Evolutionary conservation across 2,797 vertebrate species (phyloP), one percentile per base, ranked within the genome.

Genomic region (Malurus leucopterus): DNA sequence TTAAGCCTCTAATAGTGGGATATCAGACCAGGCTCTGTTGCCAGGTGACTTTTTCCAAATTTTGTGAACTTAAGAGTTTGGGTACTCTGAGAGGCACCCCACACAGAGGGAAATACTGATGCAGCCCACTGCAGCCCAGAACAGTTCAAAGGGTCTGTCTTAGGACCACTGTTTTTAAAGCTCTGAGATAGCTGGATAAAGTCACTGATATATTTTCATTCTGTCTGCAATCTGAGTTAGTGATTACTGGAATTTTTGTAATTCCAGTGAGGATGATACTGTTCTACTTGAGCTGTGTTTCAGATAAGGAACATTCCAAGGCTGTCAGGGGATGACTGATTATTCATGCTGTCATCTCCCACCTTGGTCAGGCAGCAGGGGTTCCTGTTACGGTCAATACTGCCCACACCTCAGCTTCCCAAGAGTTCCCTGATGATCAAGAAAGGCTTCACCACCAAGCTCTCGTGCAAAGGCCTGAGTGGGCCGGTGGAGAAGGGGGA

Each of bases 241-340:
- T 51, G 30, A 10, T n/a, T 76, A 41, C 6, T 47, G 22, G 38
- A 58, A 70, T 76, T 58, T 36, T 46, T 70, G 40, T 53, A 70
- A 82, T 82, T 82, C 71, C 78, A n/a, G 30, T 51, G 21, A 58
- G 38, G 58, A 70, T 76, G 58, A 11, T 58, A 27, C 78, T 64
- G 57, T 70, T 81, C 32, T 50, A 88, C 57, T 82, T 64, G 44
- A 58, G 58, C 44, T 70, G 16, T 17, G 16, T 41, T 76, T 76
- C 71, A 70, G 64, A 70, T 76, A 82, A 82, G 44, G 40, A 64
- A 40, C 53, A 55, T 88, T 88, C 51, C 71, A 88, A 63, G 34
- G 30, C 32, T 70, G 32, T 75, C 57, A 51, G 38, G 26, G 11
- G 18, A 38, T 64, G 58, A 70, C 51, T 70, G 34, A 82, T 70